Evolutionary conservation across 2,888 invertebrate genomes (phyloP), one percentile per base, ranked within the genome.

Genomic region (Stegophylla sp.): DNA sequence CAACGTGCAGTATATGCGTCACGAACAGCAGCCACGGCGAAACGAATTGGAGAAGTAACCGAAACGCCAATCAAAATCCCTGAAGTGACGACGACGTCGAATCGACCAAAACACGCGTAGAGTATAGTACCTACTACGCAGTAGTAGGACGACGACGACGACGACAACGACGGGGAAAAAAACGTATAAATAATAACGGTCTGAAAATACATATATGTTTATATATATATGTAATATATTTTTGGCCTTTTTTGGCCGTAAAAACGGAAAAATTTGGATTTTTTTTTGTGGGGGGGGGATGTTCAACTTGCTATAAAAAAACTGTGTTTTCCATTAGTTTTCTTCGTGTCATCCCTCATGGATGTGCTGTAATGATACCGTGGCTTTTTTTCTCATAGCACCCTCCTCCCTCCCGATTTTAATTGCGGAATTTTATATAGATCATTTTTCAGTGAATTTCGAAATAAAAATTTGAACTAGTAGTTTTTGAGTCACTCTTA

Each of bases 1-100:
- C n/a, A 9, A 51, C n/a, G n/a, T n/a, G n/a, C n/a, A n/a, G n/a
- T n/a, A 7, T 48, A 17, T 13, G 15, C 13, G 48, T 48, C 48
- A 48, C n/a, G 5, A 28, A 45, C 10, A 43, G 43, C 13, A 2
- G 43, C 13, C 1, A 23, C 26, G 28, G 45, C 28, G 26, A 59
- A 26, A 73, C n/a, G 15, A 61, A 45, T 73, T 73, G 3, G 45
- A 73, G 28, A 26, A 7, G n/a, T 28, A 73, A 61, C 43, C 13
- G 59, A 61, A 73, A 73, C 13, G 45, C 9, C 73, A 59, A 45
- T 73, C 45, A 26, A 45, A 73, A 45, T 26, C 13, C 43, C n/a
- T n/a, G 17, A 28, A 15, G 15, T 43, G 5, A 12, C 23, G 41
- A 73, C 17, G 20, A 34, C 23, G 4, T 56, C 15, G 41, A 34